phyloP scores from a whole-genome alignment of 2,113 vertebrate genomes.

The Hippotragus niger region DNA sequence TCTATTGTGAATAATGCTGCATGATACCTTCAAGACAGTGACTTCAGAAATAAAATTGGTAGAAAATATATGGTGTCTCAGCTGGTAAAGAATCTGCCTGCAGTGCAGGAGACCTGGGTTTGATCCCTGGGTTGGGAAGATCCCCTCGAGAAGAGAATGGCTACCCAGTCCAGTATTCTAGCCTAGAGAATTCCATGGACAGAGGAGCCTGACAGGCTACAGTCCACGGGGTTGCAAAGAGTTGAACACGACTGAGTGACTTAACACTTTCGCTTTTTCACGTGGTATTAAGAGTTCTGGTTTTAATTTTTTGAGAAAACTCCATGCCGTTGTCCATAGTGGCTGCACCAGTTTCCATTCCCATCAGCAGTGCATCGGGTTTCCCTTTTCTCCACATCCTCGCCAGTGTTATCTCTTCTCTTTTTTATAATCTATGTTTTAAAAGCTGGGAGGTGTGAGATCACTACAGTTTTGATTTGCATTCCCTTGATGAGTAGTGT shows the following conservation, averaged over 20 bases:
- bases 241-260: background rate
- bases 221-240: background rate
- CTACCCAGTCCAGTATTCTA: background rate
- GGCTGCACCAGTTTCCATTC: background rate
- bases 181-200: background rate
- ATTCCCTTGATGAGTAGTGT: background rate
- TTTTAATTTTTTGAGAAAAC: background rate
- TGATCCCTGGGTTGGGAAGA: background rate
- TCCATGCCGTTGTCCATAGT: background rate
- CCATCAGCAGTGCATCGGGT: background rate
- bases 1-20: background rate
- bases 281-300: background rate
- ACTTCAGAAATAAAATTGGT: background rate
- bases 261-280: background rate
- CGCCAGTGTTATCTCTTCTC: no score
- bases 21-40: background rate
- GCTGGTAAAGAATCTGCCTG: background rate
- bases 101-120: background rate
- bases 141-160: background rate
- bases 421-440: background rate
- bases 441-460: background rate
- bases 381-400: background rate
- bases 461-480: background rate
- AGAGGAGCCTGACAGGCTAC: background rate
- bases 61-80: background rate